These are phyloP conservation scores for Neogale vison DNA, from an alignment of 2,113 vertebrate genomes.

Conservation along the genomic window DNA sequence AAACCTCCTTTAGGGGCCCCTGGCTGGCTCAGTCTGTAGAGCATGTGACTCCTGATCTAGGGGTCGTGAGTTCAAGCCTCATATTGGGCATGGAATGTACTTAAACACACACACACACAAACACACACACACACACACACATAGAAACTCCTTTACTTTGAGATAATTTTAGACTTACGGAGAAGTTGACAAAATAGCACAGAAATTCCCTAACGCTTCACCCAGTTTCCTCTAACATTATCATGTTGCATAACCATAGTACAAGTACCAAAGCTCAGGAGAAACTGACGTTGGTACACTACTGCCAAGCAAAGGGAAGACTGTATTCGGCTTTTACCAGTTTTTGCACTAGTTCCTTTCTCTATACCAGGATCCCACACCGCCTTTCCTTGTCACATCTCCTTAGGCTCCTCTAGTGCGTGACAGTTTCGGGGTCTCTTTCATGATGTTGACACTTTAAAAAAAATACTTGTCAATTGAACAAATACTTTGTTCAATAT, in stretches of 20 bases:
- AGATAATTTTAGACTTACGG: constrained; percentile 44
- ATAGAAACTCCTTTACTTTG: neutral
- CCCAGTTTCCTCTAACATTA: neutral
- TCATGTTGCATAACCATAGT: neutral
- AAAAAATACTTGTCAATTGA: neutral
- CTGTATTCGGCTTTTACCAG: neutral
- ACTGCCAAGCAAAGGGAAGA: neutral
- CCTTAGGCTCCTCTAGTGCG: neutral
- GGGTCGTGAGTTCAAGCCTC: neutral
- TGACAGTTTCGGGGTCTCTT: neutral
- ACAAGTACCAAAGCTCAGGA: neutral
- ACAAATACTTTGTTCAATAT: neutral
- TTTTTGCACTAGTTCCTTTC: neutral
- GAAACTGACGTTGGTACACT: neutral
- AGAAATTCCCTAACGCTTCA: neutral
- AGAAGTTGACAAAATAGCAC: constrained; percentile 19
- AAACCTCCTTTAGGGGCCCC: neutral
- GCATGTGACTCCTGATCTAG: no score
- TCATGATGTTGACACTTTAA: constrained; percentile 8
- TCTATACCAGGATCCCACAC: neutral
- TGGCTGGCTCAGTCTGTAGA: no score
- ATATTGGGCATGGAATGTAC: neutral
- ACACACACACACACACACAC: neutral
- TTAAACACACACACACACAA: neutral
- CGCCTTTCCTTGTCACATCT: neutral